Evolutionary conservation across 2,888 invertebrate genomes (phyloP), one percentile per base, ranked within the genome.

Genomic region (Stenodera caucasica): DNA sequence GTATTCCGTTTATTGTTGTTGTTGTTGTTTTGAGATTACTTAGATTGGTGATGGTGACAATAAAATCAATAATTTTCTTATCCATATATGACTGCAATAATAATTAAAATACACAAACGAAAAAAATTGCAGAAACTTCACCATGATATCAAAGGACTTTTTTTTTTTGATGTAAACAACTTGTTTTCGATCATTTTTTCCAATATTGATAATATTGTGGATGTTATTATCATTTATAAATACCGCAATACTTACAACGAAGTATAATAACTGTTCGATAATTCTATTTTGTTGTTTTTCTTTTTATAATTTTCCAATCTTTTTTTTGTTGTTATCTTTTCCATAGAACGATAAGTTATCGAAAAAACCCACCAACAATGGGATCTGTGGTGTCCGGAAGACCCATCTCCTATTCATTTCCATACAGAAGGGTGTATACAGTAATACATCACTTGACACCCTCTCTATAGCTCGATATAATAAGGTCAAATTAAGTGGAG

Each of bases 401-500:
- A 63, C 61, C 66, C 68, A 68, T 69, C 69, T 61, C 66, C 67
- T 68, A 70, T 70, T 71, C 64, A 69, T 18, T 21, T 21, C 9
- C 18, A 15, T 4, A 35, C 11, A 1, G 15, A 15, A 21, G 21
- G 12, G 9, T 21, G 3, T 11, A 18, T 56, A 64, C 18, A 12
- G 14, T 55, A 57, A 56, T 56, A 58, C 58, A 58, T 62, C 62
- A 63, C 56, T 63, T 57, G 59, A 60, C 63, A 63, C 63, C 63
- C 63, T 65, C 70, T 69, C 64, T 69, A 65, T 45, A 6, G 37
- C n/a, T 15, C 11, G 18, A 57, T 62, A 67, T 70, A 71, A 71
- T 69, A 63, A 70, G 69, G 70, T 67, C 68, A 68, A 67, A 70
- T 71, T 71, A 69, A 68, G 64, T 67, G 65, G 67, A 69, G 65